Evolutionary conservation across 2,888 invertebrate genomes (phyloP).

Genomic region (Limnephilus auricula): DNA sequence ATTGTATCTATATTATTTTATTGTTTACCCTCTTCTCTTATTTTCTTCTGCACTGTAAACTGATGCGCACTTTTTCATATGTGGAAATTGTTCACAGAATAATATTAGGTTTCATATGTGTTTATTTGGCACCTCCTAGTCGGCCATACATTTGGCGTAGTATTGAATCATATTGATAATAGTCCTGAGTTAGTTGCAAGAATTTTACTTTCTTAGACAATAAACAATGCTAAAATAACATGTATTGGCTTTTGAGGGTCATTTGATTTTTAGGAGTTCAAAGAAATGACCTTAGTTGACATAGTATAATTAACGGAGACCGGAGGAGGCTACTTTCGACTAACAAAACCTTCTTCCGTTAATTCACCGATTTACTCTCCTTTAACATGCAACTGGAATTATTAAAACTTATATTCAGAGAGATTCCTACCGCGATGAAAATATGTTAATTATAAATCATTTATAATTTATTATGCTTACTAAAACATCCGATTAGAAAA

Average conservation of each 20-base stretch:
- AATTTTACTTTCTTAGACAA: constrained; percentile 14
- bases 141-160: constrained; percentile 23
- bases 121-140: not conserved
- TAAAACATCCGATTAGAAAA: not conserved
- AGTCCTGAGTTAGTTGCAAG: constrained; percentile 23
- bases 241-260: constrained; percentile 39
- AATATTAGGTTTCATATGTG: not conserved
- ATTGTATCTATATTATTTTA: not conserved
- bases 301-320: not conserved
- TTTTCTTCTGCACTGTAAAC: constrained; percentile 20
- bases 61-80: not conserved
- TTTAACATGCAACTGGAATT: not conserved
- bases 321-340: constrained; percentile 25
- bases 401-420: not conserved
- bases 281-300: constrained; percentile 37
- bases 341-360: constrained; percentile 24
- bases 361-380: not conserved
- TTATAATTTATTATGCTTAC: not conserved
- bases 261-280: constrained; percentile 39
- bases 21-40: not conserved
- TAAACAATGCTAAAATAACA: constrained; percentile 17
- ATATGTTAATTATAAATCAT: not conserved
- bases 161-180: not conserved
- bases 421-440: not conserved
- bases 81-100: not conserved